phyloP scores from a whole-genome alignment of 2,888 invertebrate species.

The Cetonia aurata region DNA sequence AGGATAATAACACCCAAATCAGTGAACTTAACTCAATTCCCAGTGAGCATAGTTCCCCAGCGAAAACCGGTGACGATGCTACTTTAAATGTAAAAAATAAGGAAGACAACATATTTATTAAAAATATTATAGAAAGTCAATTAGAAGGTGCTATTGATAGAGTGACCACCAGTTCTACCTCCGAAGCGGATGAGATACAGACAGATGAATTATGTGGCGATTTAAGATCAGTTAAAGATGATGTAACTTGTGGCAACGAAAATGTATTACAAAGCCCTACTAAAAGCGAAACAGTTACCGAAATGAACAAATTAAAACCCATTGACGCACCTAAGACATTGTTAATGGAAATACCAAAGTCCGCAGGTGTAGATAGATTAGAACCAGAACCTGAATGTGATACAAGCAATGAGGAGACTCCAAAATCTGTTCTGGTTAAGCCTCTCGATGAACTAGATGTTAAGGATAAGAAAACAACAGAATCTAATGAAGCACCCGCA shows the following conservation, averaged over 20 bases:
- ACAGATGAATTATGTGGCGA: background rate
- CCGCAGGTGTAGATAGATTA: background rate
- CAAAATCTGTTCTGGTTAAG: background rate
- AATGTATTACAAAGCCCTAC: background rate
- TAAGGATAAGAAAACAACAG: background rate
- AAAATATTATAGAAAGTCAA: conserved; percentile 1
- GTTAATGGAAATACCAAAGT: background rate
- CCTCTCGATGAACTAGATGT: background rate
- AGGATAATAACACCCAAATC: no score
- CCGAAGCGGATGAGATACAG: background rate
- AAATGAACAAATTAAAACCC: background rate
- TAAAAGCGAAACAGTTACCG: background rate
- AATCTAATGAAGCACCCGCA: conserved; percentile 8
- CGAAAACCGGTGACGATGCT: no score
- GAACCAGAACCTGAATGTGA: conserved; percentile 4
- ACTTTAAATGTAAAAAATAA: no score
- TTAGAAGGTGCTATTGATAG: conserved; percentile 9
- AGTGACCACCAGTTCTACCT: background rate
- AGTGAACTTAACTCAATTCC: no score
- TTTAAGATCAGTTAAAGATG: background rate
- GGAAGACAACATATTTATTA: background rate
- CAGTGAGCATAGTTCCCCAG: no score
- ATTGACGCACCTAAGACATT: background rate
- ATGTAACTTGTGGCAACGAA: background rate
- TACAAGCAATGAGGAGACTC: conserved; percentile 3